Conservation (phyloP, 2,113 vertebrate genomes). For the Nothobranchius furzeri region DNA sequence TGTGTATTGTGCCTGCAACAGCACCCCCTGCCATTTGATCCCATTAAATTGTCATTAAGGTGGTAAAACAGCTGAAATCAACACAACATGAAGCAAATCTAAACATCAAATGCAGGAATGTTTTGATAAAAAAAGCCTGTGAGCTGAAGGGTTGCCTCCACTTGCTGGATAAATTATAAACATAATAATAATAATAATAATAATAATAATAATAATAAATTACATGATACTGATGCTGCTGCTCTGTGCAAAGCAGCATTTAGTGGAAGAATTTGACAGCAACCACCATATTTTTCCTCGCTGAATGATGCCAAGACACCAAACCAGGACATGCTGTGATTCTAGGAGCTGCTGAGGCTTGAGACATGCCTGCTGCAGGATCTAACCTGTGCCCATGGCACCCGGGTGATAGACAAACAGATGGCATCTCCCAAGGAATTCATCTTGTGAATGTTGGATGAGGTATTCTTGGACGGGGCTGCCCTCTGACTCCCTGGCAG, state of each 20-base stretch:
- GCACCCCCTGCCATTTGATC: conserved; percentile 23
- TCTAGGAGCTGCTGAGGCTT: conserved; percentile 34
- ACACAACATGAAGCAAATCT: conserved; percentile 18
- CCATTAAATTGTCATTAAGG: conserved; percentile 57
- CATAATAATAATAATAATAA: background rate
- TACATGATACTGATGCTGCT: background rate
- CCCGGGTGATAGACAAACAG: conserved; percentile 65
- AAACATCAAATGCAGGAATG: conserved; percentile 13
- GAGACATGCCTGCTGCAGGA: conserved; percentile 42
- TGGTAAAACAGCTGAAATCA: conserved; percentile 47
- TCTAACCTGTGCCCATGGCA: conserved; percentile 47
- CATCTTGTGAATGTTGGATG: conserved; percentile 65
- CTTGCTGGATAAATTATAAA: background rate
- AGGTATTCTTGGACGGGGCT: conserved; percentile 63
- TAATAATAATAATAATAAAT: too few relatives aligned
- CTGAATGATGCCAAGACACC: background rate
- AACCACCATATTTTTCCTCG: background rate
- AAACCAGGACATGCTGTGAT: conserved; percentile 3
- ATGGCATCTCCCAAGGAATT: conserved; percentile 68
- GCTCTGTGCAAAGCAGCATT: background rate
- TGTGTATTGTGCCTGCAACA: conserved; percentile 50
- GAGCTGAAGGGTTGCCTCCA: background rate
- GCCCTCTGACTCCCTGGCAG: conserved; percentile 63
- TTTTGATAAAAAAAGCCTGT: conserved; percentile 1
- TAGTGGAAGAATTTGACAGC: background rate